Base-by-base conservation (phyloP, 2,797 vertebrate genomes). In the Morus bassanus region DNA sequence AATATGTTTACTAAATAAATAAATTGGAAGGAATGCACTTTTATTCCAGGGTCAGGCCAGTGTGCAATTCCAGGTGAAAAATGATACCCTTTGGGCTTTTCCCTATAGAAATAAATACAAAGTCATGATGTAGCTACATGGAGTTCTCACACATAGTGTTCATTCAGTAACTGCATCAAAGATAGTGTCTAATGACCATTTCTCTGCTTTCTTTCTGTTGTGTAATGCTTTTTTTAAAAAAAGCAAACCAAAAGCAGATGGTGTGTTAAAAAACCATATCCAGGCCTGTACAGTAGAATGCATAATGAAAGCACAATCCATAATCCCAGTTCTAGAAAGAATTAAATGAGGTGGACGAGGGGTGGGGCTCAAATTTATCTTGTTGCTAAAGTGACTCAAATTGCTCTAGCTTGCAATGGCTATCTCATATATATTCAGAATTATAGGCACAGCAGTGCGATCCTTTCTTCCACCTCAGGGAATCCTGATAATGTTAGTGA, bases 1-100 rank as follows among this genome's bases (percentile, higher is more conserved):
- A 69, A 53, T 89, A 87, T 41, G 82, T 91, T 91, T 68, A 69
- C 41, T 72, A 91, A 86, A 88, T 70, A 91, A 86, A 91, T 79
- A 89, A 64, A 91, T n/a, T 10, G 5, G n/a, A 82, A 84, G 11
- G 57, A 68, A 68, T 73, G 2, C 3, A 37, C 25, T 91, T 95
- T 68, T 87, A 59, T 85, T 84, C 39, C 46, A 76, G 37, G 59
- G 33, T 82, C 46, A 91, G 70, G 27, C 75, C 74, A 79, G n/a
- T 54, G n/a, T 73, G 57, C 50, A 85, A 41, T 84, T 94, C n/a
- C 35, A 59, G 67, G 74, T 69, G 63, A 91, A 93, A 94, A 93
- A 85, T 11, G 3, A 31, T 35, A 31, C 15, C 69, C 14, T 72
- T 72, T 43, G 76, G 46, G 54, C 31, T 51, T 88, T 70, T 35